Evolutionary conservation across 2,113 vertebrate species (phyloP).

Genomic region (Dipodomys spectabilis): DNA sequence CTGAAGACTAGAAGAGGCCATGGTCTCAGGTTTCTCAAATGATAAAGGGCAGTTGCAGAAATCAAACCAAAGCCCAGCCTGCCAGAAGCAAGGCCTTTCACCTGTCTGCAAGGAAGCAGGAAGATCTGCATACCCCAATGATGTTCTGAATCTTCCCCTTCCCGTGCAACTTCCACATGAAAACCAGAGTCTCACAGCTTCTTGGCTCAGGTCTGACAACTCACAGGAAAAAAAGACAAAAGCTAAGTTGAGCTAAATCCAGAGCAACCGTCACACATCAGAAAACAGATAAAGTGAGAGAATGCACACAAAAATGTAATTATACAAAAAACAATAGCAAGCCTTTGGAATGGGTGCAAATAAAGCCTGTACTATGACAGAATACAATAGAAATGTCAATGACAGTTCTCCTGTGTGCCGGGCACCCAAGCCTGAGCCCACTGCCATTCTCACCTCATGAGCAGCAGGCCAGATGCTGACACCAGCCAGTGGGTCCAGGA

Average conservation of each 20-base stretch:
- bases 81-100: neutral
- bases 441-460: neutral
- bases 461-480: neutral
- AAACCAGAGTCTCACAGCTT: neutral
- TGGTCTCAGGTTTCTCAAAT: neutral
- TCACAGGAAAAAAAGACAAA: neutral
- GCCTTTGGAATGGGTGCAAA: neutral
- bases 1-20: neutral
- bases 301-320: no score
- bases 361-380: neutral
- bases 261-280: neutral
- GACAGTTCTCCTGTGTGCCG: fast-evolving
- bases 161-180: fast-evolving
- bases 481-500: no score
- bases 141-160: neutral
- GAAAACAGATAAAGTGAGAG: neutral
- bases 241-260: neutral
- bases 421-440: fast-evolving
- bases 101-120: neutral
- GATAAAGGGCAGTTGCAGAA: neutral
- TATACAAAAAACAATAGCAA: neutral
- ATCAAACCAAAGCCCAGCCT: neutral
- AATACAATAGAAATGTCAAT: neutral
- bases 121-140: fast-evolving
- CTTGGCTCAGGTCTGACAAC: neutral